These are phyloP conservation scores for Terrapene triunguis DNA, from an alignment of 2,113 vertebrate species.

Conservation along the genomic window DNA sequence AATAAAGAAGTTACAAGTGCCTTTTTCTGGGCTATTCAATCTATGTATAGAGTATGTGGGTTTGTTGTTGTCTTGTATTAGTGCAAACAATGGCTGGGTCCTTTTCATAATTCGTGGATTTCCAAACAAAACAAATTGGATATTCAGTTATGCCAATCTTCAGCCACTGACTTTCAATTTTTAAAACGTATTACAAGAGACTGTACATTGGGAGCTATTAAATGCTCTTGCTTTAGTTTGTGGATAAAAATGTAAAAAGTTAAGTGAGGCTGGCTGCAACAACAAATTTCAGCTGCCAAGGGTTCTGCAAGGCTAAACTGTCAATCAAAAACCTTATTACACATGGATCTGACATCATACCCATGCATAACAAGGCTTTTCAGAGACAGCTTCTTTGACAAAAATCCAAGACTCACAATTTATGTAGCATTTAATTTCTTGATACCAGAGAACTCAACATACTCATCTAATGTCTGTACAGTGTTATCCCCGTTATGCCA, in stretches of 20 bases:
- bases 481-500: constrained; percentile 50
- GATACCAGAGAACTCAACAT: constrained; percentile 56
- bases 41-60: constrained; percentile 38
- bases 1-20: constrained; percentile 5
- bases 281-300: constrained; percentile 48
- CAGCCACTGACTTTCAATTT: constrained; percentile 30
- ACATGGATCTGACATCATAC: constrained; percentile 56
- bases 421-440: constrained; percentile 65
- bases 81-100: constrained; percentile 37
- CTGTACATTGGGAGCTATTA: constrained; percentile 29
- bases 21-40: constrained; percentile 6
- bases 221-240: constrained; percentile 27
- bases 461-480: constrained; percentile 47
- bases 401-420: constrained; percentile 55
- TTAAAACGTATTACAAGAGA: constrained; percentile 24
- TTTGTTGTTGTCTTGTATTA: constrained; percentile 9
- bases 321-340: constrained; percentile 49
- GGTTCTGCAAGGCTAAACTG: constrained; percentile 45
- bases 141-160: constrained; percentile 45
- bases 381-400: constrained; percentile 54
- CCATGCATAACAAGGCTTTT: constrained; percentile 45
- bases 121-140: constrained; percentile 28
- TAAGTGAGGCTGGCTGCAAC: constrained; percentile 12
- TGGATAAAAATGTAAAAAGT: constrained; percentile 33
- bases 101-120: constrained; percentile 37